Evolutionary conservation across 2,888 invertebrate species (phyloP), one percentile per base, ranked within the genome.

Genomic region (Geophilus truncorum): DNA sequence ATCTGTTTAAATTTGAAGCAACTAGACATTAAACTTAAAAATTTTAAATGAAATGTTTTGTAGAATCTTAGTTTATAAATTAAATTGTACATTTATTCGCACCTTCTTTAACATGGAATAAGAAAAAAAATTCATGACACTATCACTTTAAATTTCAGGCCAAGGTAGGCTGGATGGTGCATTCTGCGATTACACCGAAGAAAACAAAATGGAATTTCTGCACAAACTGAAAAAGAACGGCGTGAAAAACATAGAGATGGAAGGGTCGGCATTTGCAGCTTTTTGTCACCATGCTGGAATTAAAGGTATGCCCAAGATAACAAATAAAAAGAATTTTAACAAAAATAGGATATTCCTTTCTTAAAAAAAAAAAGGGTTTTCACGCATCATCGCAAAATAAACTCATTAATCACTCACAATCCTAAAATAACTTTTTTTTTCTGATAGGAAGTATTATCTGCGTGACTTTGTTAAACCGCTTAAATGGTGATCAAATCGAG

Each of bases 211-310:
- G 91, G 92, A 92, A 77, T 98, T 95, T 86, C 88, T 98, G 84
- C 90, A 91, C 84, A 90, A 91, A 83, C 85, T 87, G 15, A 91
- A 92, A 83, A 90, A 92, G 82, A 89, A 91, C 77, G 96, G 96
- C 1, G 94, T 98, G 15, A 91, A 93, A 28, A 98, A 98, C 88
- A 97, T 98, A 84, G 98, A 98, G 89, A 97, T 97, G 98, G 98
- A 98, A 88, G 93, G 94, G 51, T 90, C 95, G 9, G 93, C 94
- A 15, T 97, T 98, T 86, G 95, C 97, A 0, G 96, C 97, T 0
- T 91, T 97, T 80, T 97, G 96, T 30, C 93, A 95, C 86, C 94
- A 95, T 87, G 97, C 97, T 9, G 95, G 96, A 15, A 94, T 97
- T 84, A 93, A 92, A 86, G 93, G 86, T 86, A 81, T 40, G 77